Percentiles rank a stretch among this genome's conserved stretches.
Conservation (phyloP, 2,797 vertebrate genomes). For the Intellagama lesueurii region DNA sequence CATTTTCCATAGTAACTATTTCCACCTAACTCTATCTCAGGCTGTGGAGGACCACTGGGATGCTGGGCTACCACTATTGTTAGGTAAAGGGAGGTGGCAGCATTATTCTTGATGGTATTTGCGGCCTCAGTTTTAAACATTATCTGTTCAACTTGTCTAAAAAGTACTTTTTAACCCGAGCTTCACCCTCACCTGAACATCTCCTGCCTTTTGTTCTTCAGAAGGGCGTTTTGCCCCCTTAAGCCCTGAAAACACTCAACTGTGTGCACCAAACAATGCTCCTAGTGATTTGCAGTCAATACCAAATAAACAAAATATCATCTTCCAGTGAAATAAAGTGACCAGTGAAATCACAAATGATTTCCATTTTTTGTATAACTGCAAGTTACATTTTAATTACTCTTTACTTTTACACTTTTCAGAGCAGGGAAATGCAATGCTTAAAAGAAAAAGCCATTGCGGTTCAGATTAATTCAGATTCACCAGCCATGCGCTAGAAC, state of each 20-base stretch:
- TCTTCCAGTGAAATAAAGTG: neutral
- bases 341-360: neutral
- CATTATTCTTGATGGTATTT: too few species aligned
- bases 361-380: constrained; percentile 39
- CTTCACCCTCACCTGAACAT: too few species aligned
- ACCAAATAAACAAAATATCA: neutral
- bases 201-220: too few species aligned
- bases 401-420: constrained; percentile 66
- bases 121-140: too few species aligned
- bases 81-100: too few species aligned
- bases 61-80: too few species aligned
- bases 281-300: neutral
- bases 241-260: neutral
- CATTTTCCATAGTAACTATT: too few species aligned
- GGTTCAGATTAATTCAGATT: constrained; percentile 72
- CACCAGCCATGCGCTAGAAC: constrained; percentile 71
- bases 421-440: constrained; percentile 47
- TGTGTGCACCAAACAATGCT: neutral
- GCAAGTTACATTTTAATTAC: constrained; percentile 70
- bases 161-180: too few species aligned
- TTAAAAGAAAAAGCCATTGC: constrained; percentile 69
- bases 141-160: too few species aligned
- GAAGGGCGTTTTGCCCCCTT: neutral
- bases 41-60: too few species aligned
- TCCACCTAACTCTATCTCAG: too few species aligned